Conservation (phyloP, 2,113 vertebrate genomes). For the Dicentrarchus labrax region DNA sequence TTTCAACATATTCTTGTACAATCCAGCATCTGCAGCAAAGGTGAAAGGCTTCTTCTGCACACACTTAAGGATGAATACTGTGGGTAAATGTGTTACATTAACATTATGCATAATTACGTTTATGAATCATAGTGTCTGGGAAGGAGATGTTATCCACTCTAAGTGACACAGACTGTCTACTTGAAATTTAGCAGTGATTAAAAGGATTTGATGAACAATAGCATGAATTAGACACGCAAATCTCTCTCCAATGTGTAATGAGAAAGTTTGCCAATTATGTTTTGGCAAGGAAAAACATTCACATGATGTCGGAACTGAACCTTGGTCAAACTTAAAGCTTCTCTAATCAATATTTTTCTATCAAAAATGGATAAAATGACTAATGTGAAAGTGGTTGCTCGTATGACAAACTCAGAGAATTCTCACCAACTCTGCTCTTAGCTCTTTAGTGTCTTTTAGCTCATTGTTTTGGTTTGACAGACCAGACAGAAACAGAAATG, state of each 20-base stretch:
- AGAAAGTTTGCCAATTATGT: background rate
- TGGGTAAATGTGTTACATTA: background rate
- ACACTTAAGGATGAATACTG: background rate
- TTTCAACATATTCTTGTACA: background rate
- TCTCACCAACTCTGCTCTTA: background rate
- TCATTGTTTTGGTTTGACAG: background rate
- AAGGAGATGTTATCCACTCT: background rate
- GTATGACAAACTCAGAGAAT: too few relatives aligned
- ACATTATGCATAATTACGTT: background rate
- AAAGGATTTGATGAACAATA: background rate
- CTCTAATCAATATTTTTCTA: background rate
- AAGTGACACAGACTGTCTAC: background rate
- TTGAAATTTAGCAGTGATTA: background rate
- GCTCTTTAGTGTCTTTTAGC: background rate
- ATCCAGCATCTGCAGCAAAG: too few relatives aligned
- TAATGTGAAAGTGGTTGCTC: background rate
- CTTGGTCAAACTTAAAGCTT: background rate
- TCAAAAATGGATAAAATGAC: background rate
- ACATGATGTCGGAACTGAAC: background rate
- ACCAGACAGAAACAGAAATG: too few relatives aligned
- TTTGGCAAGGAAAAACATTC: background rate
- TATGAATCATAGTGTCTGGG: background rate
- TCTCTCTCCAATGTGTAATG: background rate
- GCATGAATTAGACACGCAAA: background rate
- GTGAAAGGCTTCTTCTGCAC: too few relatives aligned